phyloP scores from a whole-genome alignment of 92 coral and sea anemone genomes.

The Galaxea fascicularis region DNA sequence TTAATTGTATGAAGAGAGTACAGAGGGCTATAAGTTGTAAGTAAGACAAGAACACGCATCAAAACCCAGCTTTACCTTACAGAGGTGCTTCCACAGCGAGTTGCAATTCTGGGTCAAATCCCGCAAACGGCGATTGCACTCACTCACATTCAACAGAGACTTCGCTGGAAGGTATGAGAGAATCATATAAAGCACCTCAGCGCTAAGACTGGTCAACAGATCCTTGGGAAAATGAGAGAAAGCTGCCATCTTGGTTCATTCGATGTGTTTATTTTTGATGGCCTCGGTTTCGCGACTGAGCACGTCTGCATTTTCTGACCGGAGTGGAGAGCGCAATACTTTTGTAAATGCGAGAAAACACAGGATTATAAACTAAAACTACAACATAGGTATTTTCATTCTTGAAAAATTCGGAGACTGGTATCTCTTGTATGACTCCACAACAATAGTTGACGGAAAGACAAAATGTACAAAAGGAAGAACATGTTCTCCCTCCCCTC shows the following conservation, averaged over 20 bases:
- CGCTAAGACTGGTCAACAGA: slow-evolving; percentile 69
- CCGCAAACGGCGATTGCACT: slow-evolving; percentile 74
- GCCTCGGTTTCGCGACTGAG: slow-evolving; percentile 34
- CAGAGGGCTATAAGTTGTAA: background rate
- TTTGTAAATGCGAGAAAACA: too few species aligned
- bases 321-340: background rate
- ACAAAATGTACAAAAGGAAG: background rate
- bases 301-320: background rate
- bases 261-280: slow-evolving; percentile 1
- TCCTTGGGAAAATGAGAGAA: slow-evolving; percentile 19
- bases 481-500: slow-evolving; percentile 16
- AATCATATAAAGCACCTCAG: slow-evolving; percentile 75
- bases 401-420: too few species aligned
- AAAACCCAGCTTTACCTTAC: slow-evolving; percentile 55
- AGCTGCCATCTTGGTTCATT: slow-evolving; percentile 35
- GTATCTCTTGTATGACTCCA: too few species aligned
- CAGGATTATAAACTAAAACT: background rate
- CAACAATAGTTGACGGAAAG: too few species aligned
- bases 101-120: slow-evolving; percentile 70
- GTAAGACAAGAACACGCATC: background rate
- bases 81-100: slow-evolving; percentile 78
- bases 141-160: slow-evolving; percentile 78
- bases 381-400: too few species aligned
- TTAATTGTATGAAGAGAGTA: background rate
- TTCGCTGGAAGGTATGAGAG: slow-evolving; percentile 78